Evolutionary conservation across 2,888 invertebrate genomes (phyloP).

Genomic region (Drosophila setosimentum): DNA sequence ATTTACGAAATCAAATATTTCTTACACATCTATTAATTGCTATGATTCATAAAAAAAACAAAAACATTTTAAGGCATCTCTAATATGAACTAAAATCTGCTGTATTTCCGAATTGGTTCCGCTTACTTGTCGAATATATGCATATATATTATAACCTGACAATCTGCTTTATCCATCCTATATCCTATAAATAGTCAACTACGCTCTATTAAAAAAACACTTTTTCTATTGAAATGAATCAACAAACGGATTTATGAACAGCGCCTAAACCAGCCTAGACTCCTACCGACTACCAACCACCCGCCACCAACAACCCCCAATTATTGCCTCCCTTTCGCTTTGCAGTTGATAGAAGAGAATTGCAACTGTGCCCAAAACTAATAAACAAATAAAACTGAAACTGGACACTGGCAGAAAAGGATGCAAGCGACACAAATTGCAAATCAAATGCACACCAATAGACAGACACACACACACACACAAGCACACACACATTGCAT

Average conservation of each 20-base stretch:
- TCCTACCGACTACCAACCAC: neutral
- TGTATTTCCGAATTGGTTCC: neutral
- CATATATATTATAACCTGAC: neutral
- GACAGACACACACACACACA: conserved; percentile 15
- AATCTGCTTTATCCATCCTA: neutral
- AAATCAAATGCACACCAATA: conserved; percentile 62
- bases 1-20: too few species aligned
- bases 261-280: neutral
- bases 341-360: conserved; percentile 40
- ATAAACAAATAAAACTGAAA: conserved; percentile 64
- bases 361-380: conserved; percentile 63
- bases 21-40: too few species aligned
- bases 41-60: too few species aligned
- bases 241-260: conserved; percentile 1
- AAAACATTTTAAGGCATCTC: neutral
- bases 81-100: neutral
- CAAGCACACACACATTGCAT: conserved; percentile 37
- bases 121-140: neutral
- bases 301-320: too few species aligned
- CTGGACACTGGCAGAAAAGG: conserved; percentile 32
- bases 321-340: neutral
- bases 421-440: conserved; percentile 72
- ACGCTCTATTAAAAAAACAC: conserved; percentile 6
- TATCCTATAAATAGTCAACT: neutral
- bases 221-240: conserved; percentile 17